Percentiles rank a stretch among this genome's conserved stretches.
These are phyloP conservation scores for Metallyticus violacea DNA, from an alignment of 2,888 invertebrate genomes.

Conservation along the genomic window DNA sequence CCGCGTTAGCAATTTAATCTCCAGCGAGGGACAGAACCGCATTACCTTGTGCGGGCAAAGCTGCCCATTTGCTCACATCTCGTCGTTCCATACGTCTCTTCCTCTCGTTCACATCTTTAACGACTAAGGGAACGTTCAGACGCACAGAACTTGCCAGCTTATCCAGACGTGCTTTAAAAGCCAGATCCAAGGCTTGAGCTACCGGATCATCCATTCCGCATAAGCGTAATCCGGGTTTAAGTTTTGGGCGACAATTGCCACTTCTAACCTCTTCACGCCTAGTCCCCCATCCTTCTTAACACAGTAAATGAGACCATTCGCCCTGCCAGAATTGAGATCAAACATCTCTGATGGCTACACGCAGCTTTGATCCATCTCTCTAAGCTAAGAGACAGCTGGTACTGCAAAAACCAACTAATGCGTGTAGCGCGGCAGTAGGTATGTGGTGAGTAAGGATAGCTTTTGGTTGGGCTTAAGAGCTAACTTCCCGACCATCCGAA, in stretches of 20 bases:
- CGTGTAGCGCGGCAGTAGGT: constrained; percentile 14
- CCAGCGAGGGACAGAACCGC: constrained; percentile 19
- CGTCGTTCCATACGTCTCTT: not conserved
- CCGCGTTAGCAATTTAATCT: constrained; percentile 36
- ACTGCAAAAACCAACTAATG: not conserved
- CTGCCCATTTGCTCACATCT: not conserved
- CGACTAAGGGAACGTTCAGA: not conserved
- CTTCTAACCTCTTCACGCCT: constrained; percentile 39
- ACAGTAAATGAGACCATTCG: constrained; percentile 38
- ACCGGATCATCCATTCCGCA: not conserved
- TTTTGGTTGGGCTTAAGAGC: constrained; percentile 15
- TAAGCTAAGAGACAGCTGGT: not conserved
- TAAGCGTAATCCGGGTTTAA: constrained; percentile 29
- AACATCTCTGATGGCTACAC: constrained; percentile 3
- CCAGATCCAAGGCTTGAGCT: not conserved
- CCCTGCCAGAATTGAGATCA: constrained; percentile 38
- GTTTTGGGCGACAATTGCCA: constrained; percentile 28
- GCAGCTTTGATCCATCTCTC: constrained; percentile 7
- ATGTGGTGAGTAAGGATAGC: not conserved
- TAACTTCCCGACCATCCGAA: not conserved
- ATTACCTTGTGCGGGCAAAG: not conserved
- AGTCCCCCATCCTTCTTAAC: constrained; percentile 41
- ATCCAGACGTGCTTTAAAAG: not conserved
- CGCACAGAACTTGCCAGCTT: not conserved
- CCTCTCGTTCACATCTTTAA: not conserved